Evolutionary conservation across 2,113 vertebrate genomes (phyloP), one percentile per base, ranked within the genome.

Genomic region (Paradoxurus hermaphroditus): DNA sequence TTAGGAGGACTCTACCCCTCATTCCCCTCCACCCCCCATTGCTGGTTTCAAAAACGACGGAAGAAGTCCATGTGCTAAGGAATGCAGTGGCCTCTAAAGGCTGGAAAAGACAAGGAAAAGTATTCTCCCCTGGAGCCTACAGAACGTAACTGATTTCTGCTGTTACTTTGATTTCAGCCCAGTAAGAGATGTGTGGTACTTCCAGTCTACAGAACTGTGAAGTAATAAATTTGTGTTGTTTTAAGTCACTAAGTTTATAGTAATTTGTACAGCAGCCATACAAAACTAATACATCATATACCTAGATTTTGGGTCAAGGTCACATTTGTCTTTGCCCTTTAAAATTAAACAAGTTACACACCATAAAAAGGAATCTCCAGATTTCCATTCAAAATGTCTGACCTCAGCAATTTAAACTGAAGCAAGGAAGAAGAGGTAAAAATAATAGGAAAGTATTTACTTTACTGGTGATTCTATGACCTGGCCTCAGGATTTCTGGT

Each of bases 281-380:
- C 11, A 93, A 84, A 91, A 36, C 8, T 56, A 93, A 36, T 34
- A 56, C 0, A 19, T 79, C 15, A 51, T 29, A 23, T 29, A 39
- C n/a, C 25, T 90, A 19, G 1, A 73, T 56, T 70, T 87, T 62
- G 2, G 39, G 4, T 15, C 34, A 10, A 75, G 36, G 6, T 59
- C 21, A 79, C 1, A 59, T 56, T 91, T 97, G 14, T 59, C 44
- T 75, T 81, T 81, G 14, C 21, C 9, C 4, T 93, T 85, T 68
- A 91, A 92, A 94, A 97, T 44, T 29, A 90, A 82, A 92, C n/a
- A 94, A 77, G 82, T 70, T 70, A 44, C 9, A 79, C 59, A 78
- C 4, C 44, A n/a, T 11, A 10, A 65, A 72, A 81, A 31, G 44
- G 1, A 4, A 10, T 49, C 13, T 29, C 14, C 0, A 90, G 31